Evolutionary conservation across 1,140 invertebrate species (phyloP), one percentile per base, ranked within the genome.

Genomic region (Dinoponera quadriceps): DNA sequence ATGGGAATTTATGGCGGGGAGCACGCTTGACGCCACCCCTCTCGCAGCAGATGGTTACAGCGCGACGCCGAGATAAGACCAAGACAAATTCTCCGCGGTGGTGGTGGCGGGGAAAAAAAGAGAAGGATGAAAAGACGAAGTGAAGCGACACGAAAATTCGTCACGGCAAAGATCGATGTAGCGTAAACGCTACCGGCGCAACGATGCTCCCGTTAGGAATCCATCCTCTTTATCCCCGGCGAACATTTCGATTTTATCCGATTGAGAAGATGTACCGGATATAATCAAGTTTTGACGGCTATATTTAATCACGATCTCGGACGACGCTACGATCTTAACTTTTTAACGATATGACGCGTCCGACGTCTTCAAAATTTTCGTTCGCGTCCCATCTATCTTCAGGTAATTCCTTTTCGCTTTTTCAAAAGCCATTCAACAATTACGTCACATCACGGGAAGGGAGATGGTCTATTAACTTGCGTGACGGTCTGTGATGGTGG

Each of bases 1-100:
- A 90, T 88, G 73, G 80, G 77, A 83, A 89, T 89, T 89, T 90
- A 89, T 85, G 72, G 62, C 82, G 65, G 29, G 18, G 51, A 71
- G 74, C 51, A 75, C 73, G 72, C 71, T 59, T 51, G 62, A 62
- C 18, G 44, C 54, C 74, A 25, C 51, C 20, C 22, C 51, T 22
- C 55, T 22, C 14, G 63, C 25, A 16, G 77, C 83, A 71, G 86
- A 87, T 82, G 85, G 73, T 83, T 88, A 74, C 82, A 77, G 62
- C 49, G 55, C 69, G 66, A 55, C 74, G 73, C 74, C 55, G 29
- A 85, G 87, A 89, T 89, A 89, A 89, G 85, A 82, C 74, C 63
- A 73, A 81, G 85, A 89, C 87, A 89, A 89, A 89, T 89, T 88
- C 51, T 83, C 33, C 75, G 75, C 54, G 54, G 51, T 49, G 18